phyloP scores from a whole-genome alignment of 2,113 vertebrate species.

The Rhinopomastus cyanomelas region DNA sequence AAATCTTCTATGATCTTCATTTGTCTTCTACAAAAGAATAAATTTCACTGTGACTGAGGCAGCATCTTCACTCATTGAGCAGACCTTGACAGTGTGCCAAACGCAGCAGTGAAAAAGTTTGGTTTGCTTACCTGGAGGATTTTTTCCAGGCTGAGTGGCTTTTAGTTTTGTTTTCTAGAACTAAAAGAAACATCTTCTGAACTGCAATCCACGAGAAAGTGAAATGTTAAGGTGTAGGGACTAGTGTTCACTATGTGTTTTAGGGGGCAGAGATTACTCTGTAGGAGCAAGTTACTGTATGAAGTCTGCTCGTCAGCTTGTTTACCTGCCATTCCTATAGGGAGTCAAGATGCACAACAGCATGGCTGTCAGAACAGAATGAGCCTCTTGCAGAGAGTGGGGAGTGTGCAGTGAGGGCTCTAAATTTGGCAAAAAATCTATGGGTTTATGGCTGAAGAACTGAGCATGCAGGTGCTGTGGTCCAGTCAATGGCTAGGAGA shows the following conservation, averaged over 20 bases:
- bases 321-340: not conserved
- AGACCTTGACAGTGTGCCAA: not conserved
- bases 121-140: not conserved
- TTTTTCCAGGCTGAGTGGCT: not conserved
- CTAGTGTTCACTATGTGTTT: not conserved
- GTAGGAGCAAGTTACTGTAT: not conserved
- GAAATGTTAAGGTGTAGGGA: not conserved
- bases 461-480: not conserved
- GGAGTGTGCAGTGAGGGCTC: not conserved
- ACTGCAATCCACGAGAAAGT: not conserved
- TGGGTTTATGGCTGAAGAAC: not conserved
- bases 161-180: not conserved
- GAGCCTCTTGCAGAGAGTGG: not conserved
- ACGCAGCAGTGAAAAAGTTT: not conserved
- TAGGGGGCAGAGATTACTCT: not conserved
- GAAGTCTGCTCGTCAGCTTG: not conserved
- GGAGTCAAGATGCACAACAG: not conserved
- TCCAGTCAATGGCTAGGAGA: not conserved
- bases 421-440: not conserved
- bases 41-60: not conserved
- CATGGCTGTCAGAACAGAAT: not conserved
- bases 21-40: not conserved
- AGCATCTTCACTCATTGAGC: not conserved
- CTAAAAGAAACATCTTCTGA: not conserved
- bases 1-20: not conserved